phyloP scores from a whole-genome alignment of 2,888 invertebrate genomes.

The Abscondita cerata region DNA sequence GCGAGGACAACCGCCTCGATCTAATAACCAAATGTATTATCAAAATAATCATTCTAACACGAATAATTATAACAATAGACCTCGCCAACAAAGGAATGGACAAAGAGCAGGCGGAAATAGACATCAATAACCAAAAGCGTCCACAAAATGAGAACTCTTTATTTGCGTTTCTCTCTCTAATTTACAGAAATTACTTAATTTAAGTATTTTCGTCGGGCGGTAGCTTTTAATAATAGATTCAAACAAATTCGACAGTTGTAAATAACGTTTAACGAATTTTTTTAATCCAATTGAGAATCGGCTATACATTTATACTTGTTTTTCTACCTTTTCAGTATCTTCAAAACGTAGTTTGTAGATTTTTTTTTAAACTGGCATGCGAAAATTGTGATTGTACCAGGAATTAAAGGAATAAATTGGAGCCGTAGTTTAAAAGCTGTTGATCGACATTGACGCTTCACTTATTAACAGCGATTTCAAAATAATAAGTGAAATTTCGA shows the following conservation, averaged over 20 bases:
- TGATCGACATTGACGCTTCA: too few species aligned
- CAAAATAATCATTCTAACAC: slow-evolving; percentile 49
- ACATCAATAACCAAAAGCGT: slow-evolving; percentile 27
- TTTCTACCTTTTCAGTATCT: slow-evolving; percentile 39
- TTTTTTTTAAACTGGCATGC: neutral
- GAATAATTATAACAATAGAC: slow-evolving; percentile 45
- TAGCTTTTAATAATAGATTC: slow-evolving; percentile 14
- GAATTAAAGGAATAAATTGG: too few species aligned
- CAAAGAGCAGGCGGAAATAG: slow-evolving; percentile 40
- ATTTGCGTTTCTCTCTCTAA: slow-evolving; percentile 12
- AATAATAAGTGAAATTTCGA: too few species aligned
- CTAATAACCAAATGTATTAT: slow-evolving; percentile 51
- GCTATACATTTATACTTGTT: slow-evolving; percentile 26
- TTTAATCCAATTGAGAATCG: slow-evolving; percentile 17
- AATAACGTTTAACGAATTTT: slow-evolving; percentile 26
- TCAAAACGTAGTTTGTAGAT: slow-evolving; percentile 29
- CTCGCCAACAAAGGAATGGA: slow-evolving; percentile 49
- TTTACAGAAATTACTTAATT: slow-evolving; percentile 6
- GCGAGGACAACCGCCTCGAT: slow-evolving; percentile 39
- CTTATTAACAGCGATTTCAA: too few species aligned
- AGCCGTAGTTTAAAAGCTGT: too few species aligned
- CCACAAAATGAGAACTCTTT: slow-evolving; percentile 14
- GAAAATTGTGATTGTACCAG: too few species aligned
- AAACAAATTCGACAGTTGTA: slow-evolving; percentile 11
- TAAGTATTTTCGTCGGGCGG: slow-evolving; percentile 6